A percentile compares a stretch with the other conserved stretches of the same genome.
These are phyloP conservation scores for Propsilocerus akamusi DNA, from an alignment of 1,140 invertebrate genomes.

Conservation along the genomic window DNA sequence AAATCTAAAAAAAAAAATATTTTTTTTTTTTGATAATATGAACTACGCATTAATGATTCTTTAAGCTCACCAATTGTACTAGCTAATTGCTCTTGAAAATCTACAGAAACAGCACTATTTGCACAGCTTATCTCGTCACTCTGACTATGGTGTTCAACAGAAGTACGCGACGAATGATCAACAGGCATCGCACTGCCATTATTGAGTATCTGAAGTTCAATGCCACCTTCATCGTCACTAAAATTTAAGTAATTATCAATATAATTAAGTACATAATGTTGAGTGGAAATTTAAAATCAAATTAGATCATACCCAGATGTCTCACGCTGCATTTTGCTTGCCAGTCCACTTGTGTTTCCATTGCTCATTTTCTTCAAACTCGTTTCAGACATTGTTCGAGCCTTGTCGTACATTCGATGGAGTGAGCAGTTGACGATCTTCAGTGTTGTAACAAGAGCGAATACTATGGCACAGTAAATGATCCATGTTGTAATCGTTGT, in stretches of 20 bases:
- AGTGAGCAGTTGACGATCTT: slow-evolving; percentile 83
- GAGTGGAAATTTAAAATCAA: not conserved
- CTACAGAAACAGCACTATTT: slow-evolving; percentile 38
- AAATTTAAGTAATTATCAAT: not conserved
- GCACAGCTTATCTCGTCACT: slow-evolving; percentile 33
- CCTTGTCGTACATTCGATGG: slow-evolving; percentile 91
- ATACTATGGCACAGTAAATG: slow-evolving; percentile 67
- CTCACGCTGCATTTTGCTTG: slow-evolving; percentile 8
- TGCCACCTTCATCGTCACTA: slow-evolving; percentile 50
- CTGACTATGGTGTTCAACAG: slow-evolving; percentile 16
- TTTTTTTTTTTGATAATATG: not conserved
- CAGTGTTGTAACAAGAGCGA: slow-evolving; percentile 57
- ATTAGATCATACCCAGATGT: not conserved
- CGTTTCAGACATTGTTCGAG: slow-evolving; percentile 25
- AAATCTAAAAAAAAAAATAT: slow-evolving; percentile 38
- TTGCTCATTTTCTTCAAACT: slow-evolving; percentile 15
- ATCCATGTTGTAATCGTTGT: slow-evolving; percentile 70
- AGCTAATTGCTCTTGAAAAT: slow-evolving; percentile 36
- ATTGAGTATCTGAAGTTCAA: slow-evolving; percentile 61
- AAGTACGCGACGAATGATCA: slow-evolving; percentile 16
- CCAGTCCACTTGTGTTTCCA: slow-evolving; percentile 5
- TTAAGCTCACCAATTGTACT: slow-evolving; percentile 47
- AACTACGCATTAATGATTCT: not conserved
- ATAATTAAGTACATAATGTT: not conserved
- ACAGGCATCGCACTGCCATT: slow-evolving; percentile 9